Conservation (phyloP, 2,888 invertebrate species). For the Minunthozetes semirufus region DNA sequence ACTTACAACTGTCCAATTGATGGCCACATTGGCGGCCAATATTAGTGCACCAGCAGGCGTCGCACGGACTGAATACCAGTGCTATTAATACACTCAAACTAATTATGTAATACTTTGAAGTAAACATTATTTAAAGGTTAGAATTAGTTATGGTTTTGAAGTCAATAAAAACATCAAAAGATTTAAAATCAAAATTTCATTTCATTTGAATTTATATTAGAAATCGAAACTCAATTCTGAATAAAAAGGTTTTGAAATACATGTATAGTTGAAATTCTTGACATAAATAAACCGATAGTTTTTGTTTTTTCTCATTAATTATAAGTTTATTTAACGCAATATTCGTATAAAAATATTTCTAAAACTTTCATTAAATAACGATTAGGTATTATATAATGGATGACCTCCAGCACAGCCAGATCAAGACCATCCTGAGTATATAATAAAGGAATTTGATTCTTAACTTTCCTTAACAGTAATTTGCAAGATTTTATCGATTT, state of each 20-base stretch:
- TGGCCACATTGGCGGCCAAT: slow-evolving; percentile 33
- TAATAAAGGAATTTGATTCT: no score
- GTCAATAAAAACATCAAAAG: neutral
- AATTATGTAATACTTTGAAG: neutral
- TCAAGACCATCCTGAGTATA: no score
- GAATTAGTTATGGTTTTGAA: neutral
- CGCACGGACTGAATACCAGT: neutral
- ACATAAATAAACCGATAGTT: slow-evolving; percentile 18
- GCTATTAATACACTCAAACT: neutral
- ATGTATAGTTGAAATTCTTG: slow-evolving; percentile 25
- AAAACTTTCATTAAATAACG: neutral
- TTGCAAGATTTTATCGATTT: no score
- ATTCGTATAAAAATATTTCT: neutral
- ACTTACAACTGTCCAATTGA: slow-evolving; percentile 23
- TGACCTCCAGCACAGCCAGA: no score
- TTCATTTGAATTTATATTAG: slow-evolving; percentile 5
- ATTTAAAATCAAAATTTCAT: neutral
- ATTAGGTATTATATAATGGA: neutral
- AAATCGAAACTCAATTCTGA: neutral
- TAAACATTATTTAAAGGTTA: neutral
- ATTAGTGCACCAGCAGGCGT: slow-evolving; percentile 31
- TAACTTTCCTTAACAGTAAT: no score
- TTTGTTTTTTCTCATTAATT: neutral
- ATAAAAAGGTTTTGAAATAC: neutral
- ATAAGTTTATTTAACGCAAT: neutral